A percentile compares a stretch with the other conserved stretches of the same genome.
Conservation (phyloP, 1,140 invertebrate genomes). For the Caerostris extrusa region DNA sequence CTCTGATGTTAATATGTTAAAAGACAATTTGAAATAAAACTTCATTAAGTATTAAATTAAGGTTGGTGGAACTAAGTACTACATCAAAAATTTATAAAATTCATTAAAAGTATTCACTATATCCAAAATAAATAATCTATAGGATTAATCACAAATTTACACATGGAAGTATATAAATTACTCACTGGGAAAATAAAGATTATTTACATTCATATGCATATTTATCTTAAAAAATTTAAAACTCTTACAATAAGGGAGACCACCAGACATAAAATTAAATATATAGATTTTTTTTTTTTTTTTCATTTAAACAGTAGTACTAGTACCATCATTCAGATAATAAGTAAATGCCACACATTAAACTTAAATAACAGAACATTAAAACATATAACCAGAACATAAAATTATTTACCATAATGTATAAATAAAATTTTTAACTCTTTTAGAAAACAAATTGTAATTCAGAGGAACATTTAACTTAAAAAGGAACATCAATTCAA, state of each 20-base stretch:
- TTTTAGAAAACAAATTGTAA: neutral
- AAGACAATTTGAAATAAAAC: neutral
- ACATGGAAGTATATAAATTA: neutral
- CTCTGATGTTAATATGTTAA: too few relatives aligned
- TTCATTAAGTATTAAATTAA: neutral
- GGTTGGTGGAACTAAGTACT: neutral
- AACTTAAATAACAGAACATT: conserved; percentile 8
- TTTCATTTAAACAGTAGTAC: too few relatives aligned
- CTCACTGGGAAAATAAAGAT: neutral
- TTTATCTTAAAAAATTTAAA: neutral
- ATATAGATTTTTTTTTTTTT: too few relatives aligned
- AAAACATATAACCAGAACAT: neutral
- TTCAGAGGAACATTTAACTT: neutral
- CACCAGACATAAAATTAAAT: too few relatives aligned
- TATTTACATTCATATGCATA: neutral
- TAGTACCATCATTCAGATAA: neutral
- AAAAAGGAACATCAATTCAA: neutral
- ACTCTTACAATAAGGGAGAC: neutral
- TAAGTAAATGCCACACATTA: conserved; percentile 21
- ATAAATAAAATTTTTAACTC: neutral
- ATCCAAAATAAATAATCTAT: neutral
- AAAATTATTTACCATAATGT: neutral
- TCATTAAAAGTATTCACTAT: neutral
- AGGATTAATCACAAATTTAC: neutral
- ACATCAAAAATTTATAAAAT: neutral